Percentiles rank a stretch among this genome's conserved stretches.
These are phyloP conservation scores for Eucidaris tribuloides DNA, from an alignment of 35 echinoderm and acorn worm species.

Conservation along the genomic window DNA sequence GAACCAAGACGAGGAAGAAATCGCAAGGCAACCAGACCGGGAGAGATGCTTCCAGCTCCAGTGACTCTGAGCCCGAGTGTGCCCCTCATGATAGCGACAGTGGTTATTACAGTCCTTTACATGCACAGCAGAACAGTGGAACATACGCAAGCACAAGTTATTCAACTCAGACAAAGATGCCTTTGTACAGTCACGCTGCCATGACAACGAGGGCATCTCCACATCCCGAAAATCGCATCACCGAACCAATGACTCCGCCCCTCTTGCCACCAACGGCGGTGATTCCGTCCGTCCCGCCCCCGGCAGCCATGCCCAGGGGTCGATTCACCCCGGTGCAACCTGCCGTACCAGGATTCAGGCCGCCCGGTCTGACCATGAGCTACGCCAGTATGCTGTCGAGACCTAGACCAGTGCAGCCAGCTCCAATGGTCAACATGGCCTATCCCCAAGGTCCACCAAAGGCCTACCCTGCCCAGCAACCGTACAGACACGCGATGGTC, in stretches of 20 bases:
- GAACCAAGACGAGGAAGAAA: slow-evolving; percentile 49
- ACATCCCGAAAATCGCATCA: neutral
- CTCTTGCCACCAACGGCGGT: neutral
- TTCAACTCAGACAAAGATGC: neutral
- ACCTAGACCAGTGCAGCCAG: neutral
- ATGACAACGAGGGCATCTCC: neutral
- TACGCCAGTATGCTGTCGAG: neutral
- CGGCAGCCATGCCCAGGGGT: neutral
- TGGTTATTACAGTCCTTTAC: slow-evolving; percentile 88
- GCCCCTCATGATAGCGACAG: slow-evolving; percentile 87
- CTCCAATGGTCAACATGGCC: neutral
- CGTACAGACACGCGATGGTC: neutral
- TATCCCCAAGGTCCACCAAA: neutral
- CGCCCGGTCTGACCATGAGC: neutral
- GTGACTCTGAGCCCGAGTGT: slow-evolving; percentile 61
- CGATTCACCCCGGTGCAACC: neutral
- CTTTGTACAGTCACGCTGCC: neutral
- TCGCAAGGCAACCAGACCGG: slow-evolving; percentile 92
- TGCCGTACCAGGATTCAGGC: neutral
- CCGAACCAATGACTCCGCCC: neutral
- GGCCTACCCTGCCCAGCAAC: neutral
- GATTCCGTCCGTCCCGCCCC: slow-evolving; percentile 23
- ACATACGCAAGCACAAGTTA: neutral
- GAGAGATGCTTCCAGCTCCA: slow-evolving; percentile 58
- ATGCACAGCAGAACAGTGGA: slow-evolving; percentile 25